Evolutionary conservation across 1,140 invertebrate species (phyloP).

Genomic region (Brachionus manjavacas): DNA sequence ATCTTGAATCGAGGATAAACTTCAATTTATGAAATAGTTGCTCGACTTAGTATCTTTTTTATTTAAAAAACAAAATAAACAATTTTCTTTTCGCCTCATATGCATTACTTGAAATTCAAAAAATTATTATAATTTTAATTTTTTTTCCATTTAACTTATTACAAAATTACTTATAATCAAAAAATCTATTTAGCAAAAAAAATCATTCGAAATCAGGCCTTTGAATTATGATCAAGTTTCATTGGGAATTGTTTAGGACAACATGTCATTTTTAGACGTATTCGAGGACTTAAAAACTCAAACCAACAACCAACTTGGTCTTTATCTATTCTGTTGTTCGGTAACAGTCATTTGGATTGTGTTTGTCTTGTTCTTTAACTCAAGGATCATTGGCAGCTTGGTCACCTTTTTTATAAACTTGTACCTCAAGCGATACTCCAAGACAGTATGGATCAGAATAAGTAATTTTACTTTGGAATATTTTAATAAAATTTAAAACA

Average conservation of each 20-base stretch:
- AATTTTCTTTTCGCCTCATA: not conserved
- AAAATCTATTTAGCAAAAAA: not conserved
- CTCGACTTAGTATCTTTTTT: not conserved
- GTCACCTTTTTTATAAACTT: constrained; percentile 81
- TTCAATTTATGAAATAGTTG: not conserved
- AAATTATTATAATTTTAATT: not conserved
- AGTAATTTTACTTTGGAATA: constrained; percentile 51
- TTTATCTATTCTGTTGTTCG: constrained; percentile 36
- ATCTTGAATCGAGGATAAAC: not conserved
- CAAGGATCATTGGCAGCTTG: constrained; percentile 79
- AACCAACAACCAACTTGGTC: constrained; percentile 32
- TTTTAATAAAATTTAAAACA: constrained; percentile 30
- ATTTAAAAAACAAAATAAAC: not conserved
- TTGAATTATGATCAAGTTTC: not conserved
- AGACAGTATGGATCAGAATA: constrained; percentile 86
- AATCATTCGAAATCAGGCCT: not conserved
- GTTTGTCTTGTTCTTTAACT: constrained; percentile 92
- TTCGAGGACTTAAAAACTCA: constrained; percentile 34
- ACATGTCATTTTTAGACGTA: not conserved
- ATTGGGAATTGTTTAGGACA: not conserved
- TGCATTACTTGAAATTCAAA: not conserved
- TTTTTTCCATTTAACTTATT: not conserved
- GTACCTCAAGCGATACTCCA: constrained; percentile 63
- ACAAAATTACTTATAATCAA: not conserved
- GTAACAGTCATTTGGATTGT: constrained; percentile 75